Base-by-base conservation (phyloP, 2,797 vertebrate genomes). In the Sebastes miniatus region DNA sequence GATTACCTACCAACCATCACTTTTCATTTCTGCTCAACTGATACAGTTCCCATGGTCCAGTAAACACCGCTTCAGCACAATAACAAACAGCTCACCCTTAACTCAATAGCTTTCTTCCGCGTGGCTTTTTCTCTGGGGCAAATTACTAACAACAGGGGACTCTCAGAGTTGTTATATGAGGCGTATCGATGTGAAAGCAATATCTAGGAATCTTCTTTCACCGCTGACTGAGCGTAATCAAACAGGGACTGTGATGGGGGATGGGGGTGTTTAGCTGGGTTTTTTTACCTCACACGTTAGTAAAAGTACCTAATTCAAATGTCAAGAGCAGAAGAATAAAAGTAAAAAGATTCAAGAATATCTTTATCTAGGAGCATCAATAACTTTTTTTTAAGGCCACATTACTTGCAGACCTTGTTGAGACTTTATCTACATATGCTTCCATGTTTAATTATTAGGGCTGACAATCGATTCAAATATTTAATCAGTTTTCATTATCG, bases 1-100 rank as follows among this genome's bases (percentile, higher is more conserved):
- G 73, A 87, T 88, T 63, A 80, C 73, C 78, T 32, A 32, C 25
- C 31, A 77, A 20, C 64, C 27, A 39, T 76, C 32, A n/a, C 74
- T 80, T 69, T 77, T 80, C 59, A 67, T 88, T 87, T 83, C 72
- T 76, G 69, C 83, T 71, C 61, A 22, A 58, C 56, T 80, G 76
- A 84, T 61, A 57, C 56, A 58, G 67, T 47, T 74, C 54, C 80
- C 81, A 85, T 66, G 83, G 85, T 84, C 79, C 62, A 52, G 81
- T 89, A 77, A 91, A 85, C 87, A 81, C 69, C 6, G 29, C 76
- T 79, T 79, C 64, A 84, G 65, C 80, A 67, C 73, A 80, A 61
- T 77, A 87, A 76, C 76, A 88, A 85, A 81, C 75, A 79, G 62
- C 81, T 85, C 77, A 63, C n/a, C 65, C 77, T 82, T 73, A 83